Base-by-base conservation (phyloP, 2,113 vertebrate species). In the Misgurnus mizolepis region DNA sequence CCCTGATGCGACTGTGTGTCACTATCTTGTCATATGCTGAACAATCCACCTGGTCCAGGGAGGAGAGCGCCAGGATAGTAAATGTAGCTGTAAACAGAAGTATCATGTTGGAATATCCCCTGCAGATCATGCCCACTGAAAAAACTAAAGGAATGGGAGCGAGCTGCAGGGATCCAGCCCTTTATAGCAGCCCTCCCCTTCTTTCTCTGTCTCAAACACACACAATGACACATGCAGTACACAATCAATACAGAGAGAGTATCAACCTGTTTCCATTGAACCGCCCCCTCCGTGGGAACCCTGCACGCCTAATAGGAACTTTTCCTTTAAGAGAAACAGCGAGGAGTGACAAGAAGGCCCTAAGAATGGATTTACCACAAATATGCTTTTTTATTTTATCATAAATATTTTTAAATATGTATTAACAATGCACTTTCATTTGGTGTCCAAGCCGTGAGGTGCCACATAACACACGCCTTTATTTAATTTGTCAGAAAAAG, bases 1-100 rank as follows among this genome's bases (percentile, higher is more conserved):
- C 98, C 82, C 98, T 92, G 88, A 99, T 98, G 82, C 98, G 95
- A 87, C 98, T 99, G 58, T 99, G 98, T 83, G 89, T 88, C 86
- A 99, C 92, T 80, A 98, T 97, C 92, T 97, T 98, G 93, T 99
- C 97, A 89, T 99, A 99, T 77, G 94, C 95, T 43, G 91, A 95
- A 86, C 94, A 93, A 43, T 95, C 88, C 86, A 93, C 92, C 66
- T 84, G 88, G 82, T 94, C 91, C 80, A 95, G 83, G 81, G 82
- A 84, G 81, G 87, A 91, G 15, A 96, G 87, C 3, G 93, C 86
- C 90, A 94, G 86, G 53, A 93, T 86, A 40, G 85, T 85, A 43
- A 91, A 91, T 75, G 86, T 81, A 80, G 89, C 78, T 76, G 91
- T 86, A 67, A 91, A 90, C 76, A 93, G 85, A 83, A 88, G 84